Evolutionary conservation across 1,140 invertebrate genomes (phyloP).

Genomic region (Drosophila fuyamai): DNA sequence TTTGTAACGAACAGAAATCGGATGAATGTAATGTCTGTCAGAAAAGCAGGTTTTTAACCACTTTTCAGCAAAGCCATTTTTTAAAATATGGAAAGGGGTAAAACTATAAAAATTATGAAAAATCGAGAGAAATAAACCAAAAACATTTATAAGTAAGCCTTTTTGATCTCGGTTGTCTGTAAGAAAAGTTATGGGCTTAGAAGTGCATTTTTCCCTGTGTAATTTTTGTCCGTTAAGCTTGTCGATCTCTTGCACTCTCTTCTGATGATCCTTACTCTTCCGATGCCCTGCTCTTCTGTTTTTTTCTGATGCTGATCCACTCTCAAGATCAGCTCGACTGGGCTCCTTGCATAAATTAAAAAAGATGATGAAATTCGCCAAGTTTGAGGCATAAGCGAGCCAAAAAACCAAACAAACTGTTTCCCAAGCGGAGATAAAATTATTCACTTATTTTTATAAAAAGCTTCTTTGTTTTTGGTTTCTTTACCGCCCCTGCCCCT

Average conservation of each 20-base stretch:
- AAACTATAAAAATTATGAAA: too few species aligned
- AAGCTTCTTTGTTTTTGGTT: slow-evolving; percentile 37
- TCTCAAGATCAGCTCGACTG: slow-evolving; percentile 34
- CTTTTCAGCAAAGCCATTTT: too few species aligned
- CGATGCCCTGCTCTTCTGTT: slow-evolving; percentile 1
- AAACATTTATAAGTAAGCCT: too few species aligned
- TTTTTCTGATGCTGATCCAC: slow-evolving; percentile 41
- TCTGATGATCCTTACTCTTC: slow-evolving; percentile 19
- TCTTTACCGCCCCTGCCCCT: background rate
- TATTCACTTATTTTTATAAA: slow-evolving; percentile 74
- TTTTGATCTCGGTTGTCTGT: too few species aligned
- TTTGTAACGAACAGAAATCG: too few species aligned
- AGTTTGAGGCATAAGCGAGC: slow-evolving; percentile 67
- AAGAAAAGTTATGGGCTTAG: too few species aligned
- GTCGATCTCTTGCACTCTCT: slow-evolving; percentile 26
- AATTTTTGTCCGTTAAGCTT: slow-evolving; percentile 50
- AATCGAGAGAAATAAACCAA: too few species aligned
- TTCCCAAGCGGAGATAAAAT: slow-evolving; percentile 44
- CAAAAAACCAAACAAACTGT: slow-evolving; percentile 37
- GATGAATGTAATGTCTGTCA: too few species aligned
- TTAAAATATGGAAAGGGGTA: too few species aligned
- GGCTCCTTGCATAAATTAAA: slow-evolving; percentile 80
- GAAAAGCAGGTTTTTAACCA: too few species aligned
- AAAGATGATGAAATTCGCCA: slow-evolving; percentile 78
- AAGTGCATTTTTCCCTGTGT: background rate